A percentile compares a stretch with the other conserved stretches of the same genome.
Evolutionary conservation across 2,888 invertebrate genomes (phyloP).

Genomic region (Neoascia interrupta): DNA sequence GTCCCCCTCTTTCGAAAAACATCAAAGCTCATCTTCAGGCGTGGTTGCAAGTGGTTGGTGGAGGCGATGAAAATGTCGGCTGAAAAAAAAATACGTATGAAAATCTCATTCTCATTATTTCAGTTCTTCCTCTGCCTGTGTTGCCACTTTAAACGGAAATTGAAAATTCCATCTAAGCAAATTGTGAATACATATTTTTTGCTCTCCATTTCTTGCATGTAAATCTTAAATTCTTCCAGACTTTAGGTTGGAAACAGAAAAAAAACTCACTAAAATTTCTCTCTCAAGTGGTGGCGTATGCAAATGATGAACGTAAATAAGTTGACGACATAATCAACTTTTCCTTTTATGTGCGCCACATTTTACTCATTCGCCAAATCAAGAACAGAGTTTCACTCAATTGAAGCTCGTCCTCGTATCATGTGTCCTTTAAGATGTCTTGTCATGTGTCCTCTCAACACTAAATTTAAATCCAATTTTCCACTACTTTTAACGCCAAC

Average conservation of each 20-base stretch:
- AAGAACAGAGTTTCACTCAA: slow-evolving; percentile 26
- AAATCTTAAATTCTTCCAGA: slow-evolving; percentile 1
- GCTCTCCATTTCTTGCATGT: no score
- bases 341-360: slow-evolving; percentile 29
- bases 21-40: slow-evolving; percentile 36
- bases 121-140: not conserved
- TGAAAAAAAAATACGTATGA: slow-evolving; percentile 20
- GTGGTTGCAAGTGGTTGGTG: not conserved
- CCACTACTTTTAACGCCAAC: slow-evolving; percentile 3
- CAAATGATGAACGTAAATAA: slow-evolving; percentile 48
- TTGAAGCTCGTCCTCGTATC: slow-evolving; percentile 20
- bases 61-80: not conserved
- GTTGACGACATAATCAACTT: slow-evolving; percentile 51
- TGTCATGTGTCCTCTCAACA: no score
- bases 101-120: slow-evolving; percentile 32
- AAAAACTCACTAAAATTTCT: not conserved
- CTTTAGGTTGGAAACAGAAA: not conserved
- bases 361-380: not conserved
- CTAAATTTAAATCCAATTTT: slow-evolving; percentile 51
- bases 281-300: slow-evolving; percentile 8
- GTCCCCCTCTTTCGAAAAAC: slow-evolving; percentile 3
- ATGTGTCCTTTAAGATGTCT: no score
- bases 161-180: slow-evolving; percentile 7
- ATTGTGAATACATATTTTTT: not conserved
- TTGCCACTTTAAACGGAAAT: slow-evolving; percentile 39